Percentiles rank a stretch among this genome's conserved stretches.
phyloP scores from a whole-genome alignment of 2,113 vertebrate genomes.

The Choloepus hoffmanni region DNA sequence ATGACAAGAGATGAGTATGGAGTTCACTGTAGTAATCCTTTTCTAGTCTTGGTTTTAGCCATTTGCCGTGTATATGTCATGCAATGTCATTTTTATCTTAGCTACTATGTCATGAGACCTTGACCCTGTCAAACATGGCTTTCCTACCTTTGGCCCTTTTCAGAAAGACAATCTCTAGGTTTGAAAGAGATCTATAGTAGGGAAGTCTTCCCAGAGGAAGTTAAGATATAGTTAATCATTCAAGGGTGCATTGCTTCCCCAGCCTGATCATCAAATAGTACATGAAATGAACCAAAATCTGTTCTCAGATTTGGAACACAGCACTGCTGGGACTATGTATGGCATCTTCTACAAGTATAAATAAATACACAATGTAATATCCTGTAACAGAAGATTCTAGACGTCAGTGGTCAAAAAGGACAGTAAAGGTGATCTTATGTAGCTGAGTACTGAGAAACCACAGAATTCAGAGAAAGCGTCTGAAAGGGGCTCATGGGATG shows the following conservation, averaged over 20 bases:
- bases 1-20: neutral
- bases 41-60: neutral
- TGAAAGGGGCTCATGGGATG: neutral
- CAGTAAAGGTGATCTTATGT: neutral
- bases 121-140: neutral
- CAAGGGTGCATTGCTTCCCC: neutral
- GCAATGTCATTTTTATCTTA: neutral
- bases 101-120: neutral
- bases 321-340: neutral
- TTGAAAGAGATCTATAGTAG: neutral
- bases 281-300: neutral
- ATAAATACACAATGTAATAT: neutral
- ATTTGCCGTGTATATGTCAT: neutral
- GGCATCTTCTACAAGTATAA: neutral
- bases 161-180: neutral
- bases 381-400: neutral
- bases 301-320: neutral
- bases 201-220: neutral
- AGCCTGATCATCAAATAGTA: neutral
- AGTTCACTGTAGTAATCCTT: neutral
- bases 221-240: neutral
- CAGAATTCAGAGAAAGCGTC: neutral
- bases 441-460: neutral
- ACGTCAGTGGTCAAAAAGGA: neutral
- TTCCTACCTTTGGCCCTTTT: neutral